Evolutionary conservation across 1,140 invertebrate genomes (phyloP), one percentile per base, ranked within the genome.

Genomic region (Eurosta solidaginis): DNA sequence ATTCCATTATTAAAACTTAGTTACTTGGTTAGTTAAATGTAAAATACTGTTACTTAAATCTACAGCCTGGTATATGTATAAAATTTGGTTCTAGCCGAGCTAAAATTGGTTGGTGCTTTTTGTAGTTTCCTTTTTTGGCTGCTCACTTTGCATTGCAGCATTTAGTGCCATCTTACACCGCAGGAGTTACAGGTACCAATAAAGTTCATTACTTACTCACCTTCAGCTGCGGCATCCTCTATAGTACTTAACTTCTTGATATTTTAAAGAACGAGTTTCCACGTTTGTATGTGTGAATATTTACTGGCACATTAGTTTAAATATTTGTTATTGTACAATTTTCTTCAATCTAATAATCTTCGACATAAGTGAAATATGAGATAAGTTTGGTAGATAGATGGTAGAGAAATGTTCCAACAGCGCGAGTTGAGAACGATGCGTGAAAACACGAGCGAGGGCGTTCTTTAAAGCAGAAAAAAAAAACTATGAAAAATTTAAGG

Each of bases 111-210:
- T 29, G 25, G n/a, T 59, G 27, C 36, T 36, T n/a, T 17, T 68
- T 68, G 5, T 40, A 10, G 40, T 68, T 68, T 68, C 59, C 9
- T 14, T 40, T 29, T n/a, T n/a, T n/a, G n/a, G 14, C 54, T 36
- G 54, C 12, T 17, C 54, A 40, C 59, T 59, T 59, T 54, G 50
- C 27, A 33, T 5, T 33, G 29, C 50, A 54, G 22, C 50, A 20
- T 3, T 20, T 40, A 20, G 29, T 47, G 33, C 33, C 0, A 68
- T 7, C 59, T 29, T n/a, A 68, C 76, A 42, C 76, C 76, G 20
- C 76, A 77, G 76, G 76, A 77, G 52, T 33, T 29, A 36, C 54
- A 59, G 54, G 36, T 54, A 75, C 74, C 74, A 9, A 45, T 3
- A 17, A 17, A 17, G 10, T 17, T 10, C 50, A 25, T 4, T 9